phyloP scores from a whole-genome alignment of 2,113 vertebrate genomes.

The Poecilia latipinna region DNA sequence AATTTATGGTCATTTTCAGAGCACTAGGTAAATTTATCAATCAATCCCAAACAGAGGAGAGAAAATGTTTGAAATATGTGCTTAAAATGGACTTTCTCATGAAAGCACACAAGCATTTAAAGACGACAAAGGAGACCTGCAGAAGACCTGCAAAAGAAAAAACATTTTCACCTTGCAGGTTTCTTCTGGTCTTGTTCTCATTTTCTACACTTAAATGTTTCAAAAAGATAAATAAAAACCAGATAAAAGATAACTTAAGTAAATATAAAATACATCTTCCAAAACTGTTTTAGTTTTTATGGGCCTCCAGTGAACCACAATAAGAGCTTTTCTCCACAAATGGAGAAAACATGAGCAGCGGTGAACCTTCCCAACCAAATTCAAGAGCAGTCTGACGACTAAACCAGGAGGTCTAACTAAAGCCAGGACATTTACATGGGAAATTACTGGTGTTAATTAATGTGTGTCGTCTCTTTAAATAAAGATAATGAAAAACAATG shows the following conservation, averaged over 20 bases:
- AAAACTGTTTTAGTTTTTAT: too few species aligned
- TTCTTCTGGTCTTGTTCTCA: neutral
- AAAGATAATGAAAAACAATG: too few species aligned
- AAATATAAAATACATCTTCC: too few species aligned
- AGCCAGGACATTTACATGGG: too few species aligned
- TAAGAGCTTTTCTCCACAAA: too few species aligned
- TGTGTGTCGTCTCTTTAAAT: too few species aligned
- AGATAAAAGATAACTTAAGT: neutral
- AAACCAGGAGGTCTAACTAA: too few species aligned
- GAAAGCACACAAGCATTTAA: slow-evolving; percentile 30
- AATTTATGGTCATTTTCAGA: slow-evolving; percentile 35
- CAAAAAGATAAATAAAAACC: neutral
- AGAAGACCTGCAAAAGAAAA: slow-evolving; percentile 13
- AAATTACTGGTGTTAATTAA: too few species aligned
- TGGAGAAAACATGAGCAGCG: too few species aligned
- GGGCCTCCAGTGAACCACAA: too few species aligned
- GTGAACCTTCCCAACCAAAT: too few species aligned
- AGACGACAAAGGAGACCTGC: slow-evolving; percentile 40
- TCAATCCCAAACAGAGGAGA: slow-evolving; percentile 23
- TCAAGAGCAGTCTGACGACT: too few species aligned
- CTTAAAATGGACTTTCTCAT: slow-evolving; percentile 22
- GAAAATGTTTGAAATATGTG: slow-evolving; percentile 25
- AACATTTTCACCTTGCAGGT: neutral
- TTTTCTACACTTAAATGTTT: neutral
- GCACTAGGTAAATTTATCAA: slow-evolving; percentile 43